Base-by-base conservation (phyloP, 2,888 invertebrate genomes). In the Fragum fragum region DNA sequence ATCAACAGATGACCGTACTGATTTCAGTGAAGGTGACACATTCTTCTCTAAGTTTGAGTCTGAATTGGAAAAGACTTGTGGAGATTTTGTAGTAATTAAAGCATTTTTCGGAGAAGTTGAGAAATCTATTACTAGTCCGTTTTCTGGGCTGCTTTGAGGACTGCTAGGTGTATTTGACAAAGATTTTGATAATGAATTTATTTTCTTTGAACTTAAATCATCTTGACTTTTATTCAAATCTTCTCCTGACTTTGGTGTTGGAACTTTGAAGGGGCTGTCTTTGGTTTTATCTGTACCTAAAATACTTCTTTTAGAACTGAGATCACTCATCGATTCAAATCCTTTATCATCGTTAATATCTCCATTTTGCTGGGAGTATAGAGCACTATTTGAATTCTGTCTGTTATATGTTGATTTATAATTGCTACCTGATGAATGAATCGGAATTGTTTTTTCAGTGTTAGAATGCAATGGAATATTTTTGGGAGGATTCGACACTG, bases 121-220 rank as follows among this genome's bases (percentile, higher is more conserved):
- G 83, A 90, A 94, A 83, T 95, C 95, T 52, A 95, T 95, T 36
- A 94, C 89, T 29, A 95, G 87, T 39, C 93, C 92, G 76, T 94
- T 94, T 79, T 94, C 94, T 5, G 94, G 94, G 79, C 94, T 94
- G 83, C 94, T 94, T 6, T 87, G 87, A 42, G 92, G 91, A 85
- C 93, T 93, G 47, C 87, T 83, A 23, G 93, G 92, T 81, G 90
- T 91, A 21, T 36, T 6, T 83, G 42, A 76, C 21, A 88, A 79
- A 21, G 85, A 75, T 52, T 84, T 86, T 18, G 84, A 76, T n/a
- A 79, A 77, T 32, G 84, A 79, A 76, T 77, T 76, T 26, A 79
- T 76, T n/a, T 85, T 81, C 26, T 72, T 75, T 7, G 75, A 57
- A 68, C 88, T 87, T 75, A 88, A 88, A 73, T 88, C 88, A 66